These are phyloP conservation scores for Cosmia trapezina DNA, from an alignment of 2,888 invertebrate genomes.

Conservation along the genomic window DNA sequence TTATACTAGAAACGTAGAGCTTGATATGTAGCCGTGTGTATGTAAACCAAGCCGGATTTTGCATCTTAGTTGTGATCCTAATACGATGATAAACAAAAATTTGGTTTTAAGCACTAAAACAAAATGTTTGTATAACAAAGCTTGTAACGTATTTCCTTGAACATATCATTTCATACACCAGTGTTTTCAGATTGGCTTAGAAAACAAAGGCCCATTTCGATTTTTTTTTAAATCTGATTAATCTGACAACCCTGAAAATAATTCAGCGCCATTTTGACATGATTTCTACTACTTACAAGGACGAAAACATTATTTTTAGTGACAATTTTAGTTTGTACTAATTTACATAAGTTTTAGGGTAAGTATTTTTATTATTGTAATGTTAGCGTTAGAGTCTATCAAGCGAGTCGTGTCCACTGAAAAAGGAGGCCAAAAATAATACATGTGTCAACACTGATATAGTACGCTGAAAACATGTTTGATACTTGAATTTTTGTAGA, in stretches of 20 bases:
- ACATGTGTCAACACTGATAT: too few relatives aligned
- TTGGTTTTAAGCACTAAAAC: not conserved
- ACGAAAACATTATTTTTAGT: constrained; percentile 53
- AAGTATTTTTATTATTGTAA: constrained; percentile 71
- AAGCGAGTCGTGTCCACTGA: too few relatives aligned
- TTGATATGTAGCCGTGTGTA: too few relatives aligned
- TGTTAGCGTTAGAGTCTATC: constrained; percentile 22
- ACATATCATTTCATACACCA: not conserved
- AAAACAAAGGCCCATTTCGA: too few relatives aligned
- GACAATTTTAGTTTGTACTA: constrained; percentile 64
- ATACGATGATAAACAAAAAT: too few relatives aligned
- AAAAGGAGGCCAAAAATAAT: too few relatives aligned
- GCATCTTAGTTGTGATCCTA: too few relatives aligned
- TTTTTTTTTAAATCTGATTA: too few relatives aligned
- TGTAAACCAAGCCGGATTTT: too few relatives aligned
- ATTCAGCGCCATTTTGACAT: constrained; percentile 10
- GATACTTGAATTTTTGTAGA: too few relatives aligned
- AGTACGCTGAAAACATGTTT: too few relatives aligned
- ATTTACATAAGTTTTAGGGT: constrained; percentile 80
- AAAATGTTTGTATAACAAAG: not conserved
- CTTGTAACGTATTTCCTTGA: not conserved
- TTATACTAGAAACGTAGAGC: too few relatives aligned
- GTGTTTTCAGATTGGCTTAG: not conserved
- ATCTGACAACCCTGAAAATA: constrained; percentile 3
- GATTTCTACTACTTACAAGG: not conserved